Evolutionary conservation across 2,888 invertebrate species (phyloP).

Genomic region (Oscheius sp.): DNA sequence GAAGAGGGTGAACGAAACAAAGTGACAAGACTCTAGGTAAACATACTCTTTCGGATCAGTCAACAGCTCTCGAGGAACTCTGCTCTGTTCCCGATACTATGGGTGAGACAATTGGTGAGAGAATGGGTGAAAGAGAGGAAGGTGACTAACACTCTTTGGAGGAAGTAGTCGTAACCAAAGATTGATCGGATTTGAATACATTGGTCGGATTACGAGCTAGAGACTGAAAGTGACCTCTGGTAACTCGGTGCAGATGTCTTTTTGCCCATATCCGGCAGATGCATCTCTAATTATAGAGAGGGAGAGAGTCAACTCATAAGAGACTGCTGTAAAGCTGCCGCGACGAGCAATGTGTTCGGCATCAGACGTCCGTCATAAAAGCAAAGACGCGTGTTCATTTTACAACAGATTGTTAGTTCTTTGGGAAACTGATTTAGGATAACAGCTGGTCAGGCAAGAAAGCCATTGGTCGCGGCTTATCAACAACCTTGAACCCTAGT

Average conservation of each 20-base stretch:
- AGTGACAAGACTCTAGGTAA: no score
- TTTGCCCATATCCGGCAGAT: not conserved
- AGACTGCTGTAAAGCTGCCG: not conserved
- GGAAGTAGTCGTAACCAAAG: not conserved
- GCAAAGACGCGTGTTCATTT: slow-evolving; percentile 29
- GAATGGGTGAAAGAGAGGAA: no score
- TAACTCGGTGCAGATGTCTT: not conserved
- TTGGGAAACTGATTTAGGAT: slow-evolving; percentile 9
- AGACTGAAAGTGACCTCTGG: not conserved
- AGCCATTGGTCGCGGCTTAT: no score
- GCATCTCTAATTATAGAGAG: not conserved
- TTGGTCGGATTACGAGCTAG: not conserved
- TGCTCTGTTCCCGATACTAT: no score
- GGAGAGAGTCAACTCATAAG: not conserved
- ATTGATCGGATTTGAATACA: not conserved
- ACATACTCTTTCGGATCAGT: no score
- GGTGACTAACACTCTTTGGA: not conserved
- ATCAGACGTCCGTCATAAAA: slow-evolving; percentile 35
- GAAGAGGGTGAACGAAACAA: not conserved
- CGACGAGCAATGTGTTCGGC: slow-evolving; percentile 23
- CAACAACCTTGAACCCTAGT: slow-evolving; percentile 7
- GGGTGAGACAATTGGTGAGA: no score
- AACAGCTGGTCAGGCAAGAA: not conserved
- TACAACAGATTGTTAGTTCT: slow-evolving; percentile 20
- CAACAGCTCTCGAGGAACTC: no score